Evolutionary conservation across 2,888 invertebrate genomes (phyloP).

Genomic region (Protophormia terraenovae): DNA sequence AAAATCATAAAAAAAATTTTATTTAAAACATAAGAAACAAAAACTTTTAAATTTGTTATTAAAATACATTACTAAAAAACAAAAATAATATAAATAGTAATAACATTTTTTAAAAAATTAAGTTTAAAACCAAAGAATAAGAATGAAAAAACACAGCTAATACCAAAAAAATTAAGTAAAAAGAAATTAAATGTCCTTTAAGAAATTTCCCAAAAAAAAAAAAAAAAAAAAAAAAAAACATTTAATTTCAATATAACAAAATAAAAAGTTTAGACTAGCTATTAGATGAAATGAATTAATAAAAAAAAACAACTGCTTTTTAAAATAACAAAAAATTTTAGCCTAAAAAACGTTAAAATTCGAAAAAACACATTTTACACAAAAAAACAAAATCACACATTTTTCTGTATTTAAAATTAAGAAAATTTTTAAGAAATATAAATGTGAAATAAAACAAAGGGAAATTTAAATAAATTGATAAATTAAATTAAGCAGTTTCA

Average conservation of each 20-base stretch:
- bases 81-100: slow-evolving; percentile 12
- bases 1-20: slow-evolving; percentile 48
- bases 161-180: slow-evolving; percentile 55
- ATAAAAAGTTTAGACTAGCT: slow-evolving; percentile 1
- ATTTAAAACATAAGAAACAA: slow-evolving; percentile 33
- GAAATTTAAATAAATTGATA: not conserved
- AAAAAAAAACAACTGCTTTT: slow-evolving; percentile 31
- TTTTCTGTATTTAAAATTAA: slow-evolving; percentile 7
- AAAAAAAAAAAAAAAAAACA: slow-evolving; percentile 21
- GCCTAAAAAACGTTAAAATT: not conserved
- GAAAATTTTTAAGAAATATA: slow-evolving; percentile 10
- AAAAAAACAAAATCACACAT: no score
- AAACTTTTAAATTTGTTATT: slow-evolving; percentile 41
- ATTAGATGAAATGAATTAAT: slow-evolving; percentile 17
- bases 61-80: slow-evolving; percentile 20
- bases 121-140: slow-evolving; percentile 9
- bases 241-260: slow-evolving; percentile 37
- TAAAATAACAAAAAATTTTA: not conserved
- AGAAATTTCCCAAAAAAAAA: slow-evolving; percentile 16
- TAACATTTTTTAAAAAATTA: not conserved
- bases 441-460: not conserved
- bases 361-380: not conserved
- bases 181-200: slow-evolving; percentile 42
- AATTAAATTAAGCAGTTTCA: slow-evolving; percentile 10
- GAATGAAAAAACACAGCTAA: slow-evolving; percentile 48